These are phyloP conservation scores for Astropecten irregularis DNA, from an alignment of 53 echinoderm and acorn worm species.

Conservation along the genomic window DNA sequence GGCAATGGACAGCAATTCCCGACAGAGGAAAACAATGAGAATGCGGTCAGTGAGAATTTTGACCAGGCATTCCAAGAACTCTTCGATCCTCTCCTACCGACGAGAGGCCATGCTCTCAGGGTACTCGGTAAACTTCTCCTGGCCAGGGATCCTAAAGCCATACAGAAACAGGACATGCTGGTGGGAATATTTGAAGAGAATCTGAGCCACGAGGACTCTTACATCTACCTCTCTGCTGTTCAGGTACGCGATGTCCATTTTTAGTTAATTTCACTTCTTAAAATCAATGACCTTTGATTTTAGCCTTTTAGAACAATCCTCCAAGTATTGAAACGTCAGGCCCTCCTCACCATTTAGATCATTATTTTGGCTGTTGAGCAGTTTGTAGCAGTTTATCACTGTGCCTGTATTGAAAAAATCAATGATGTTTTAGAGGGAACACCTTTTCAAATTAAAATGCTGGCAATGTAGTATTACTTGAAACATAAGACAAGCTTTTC, in stretches of 20 bases:
- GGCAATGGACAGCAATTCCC: not conserved
- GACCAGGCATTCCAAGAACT: constrained; percentile 86
- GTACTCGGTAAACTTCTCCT: constrained; percentile 71
- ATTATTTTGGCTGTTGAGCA: no score
- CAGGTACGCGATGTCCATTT: constrained; percentile 16
- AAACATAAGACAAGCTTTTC: no score
- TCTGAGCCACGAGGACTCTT: constrained; percentile 86
- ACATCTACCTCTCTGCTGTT: constrained; percentile 88
- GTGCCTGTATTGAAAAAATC: not conserved
- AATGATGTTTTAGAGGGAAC: not conserved
- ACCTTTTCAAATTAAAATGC: not conserved
- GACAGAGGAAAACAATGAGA: not conserved
- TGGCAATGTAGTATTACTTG: no score
- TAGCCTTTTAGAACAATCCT: not conserved
- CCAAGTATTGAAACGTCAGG: no score
- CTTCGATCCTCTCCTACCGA: constrained; percentile 84
- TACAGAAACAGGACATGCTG: constrained; percentile 72
- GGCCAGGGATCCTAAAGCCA: constrained; percentile 67
- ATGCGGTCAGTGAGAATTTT: constrained; percentile 60
- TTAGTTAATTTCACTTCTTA: no score
- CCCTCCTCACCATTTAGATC: no score
- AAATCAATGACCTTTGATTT: not conserved
- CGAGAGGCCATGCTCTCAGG: constrained; percentile 85
- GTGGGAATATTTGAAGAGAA: constrained; percentile 82
- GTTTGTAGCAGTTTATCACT: no score